phyloP scores from a whole-genome alignment of 1,140 invertebrate genomes.

The Pseudomyrmex flavicornis region DNA sequence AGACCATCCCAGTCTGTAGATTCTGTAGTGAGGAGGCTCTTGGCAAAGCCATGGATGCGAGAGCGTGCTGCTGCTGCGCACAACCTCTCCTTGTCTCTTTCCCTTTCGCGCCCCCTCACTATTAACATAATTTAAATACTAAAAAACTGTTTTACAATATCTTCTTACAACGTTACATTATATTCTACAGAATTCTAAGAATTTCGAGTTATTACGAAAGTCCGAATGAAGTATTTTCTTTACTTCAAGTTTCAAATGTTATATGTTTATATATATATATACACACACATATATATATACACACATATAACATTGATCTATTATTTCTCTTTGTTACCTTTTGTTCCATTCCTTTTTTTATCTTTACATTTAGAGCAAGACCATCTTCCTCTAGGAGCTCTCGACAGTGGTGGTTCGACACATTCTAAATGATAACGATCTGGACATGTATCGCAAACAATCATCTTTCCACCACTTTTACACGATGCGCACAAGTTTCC shows the following conservation, averaged over 20 bases:
- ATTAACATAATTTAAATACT: conserved; percentile 83
- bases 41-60: conserved; percentile 86
- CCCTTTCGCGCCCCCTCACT: conserved; percentile 84
- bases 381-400: conserved; percentile 87
- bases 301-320: no score
- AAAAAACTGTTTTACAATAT: conserved; percentile 74
- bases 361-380: conserved; percentile 86
- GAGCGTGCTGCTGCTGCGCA: conserved; percentile 86
- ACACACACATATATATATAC: no score
- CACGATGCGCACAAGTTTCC: conserved; percentile 75
- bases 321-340: conserved; percentile 50
- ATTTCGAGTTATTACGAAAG: no score
- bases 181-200: no score
- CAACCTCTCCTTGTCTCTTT: conserved; percentile 83
- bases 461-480: conserved; percentile 84
- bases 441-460: conserved; percentile 87
- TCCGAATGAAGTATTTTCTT: not conserved
- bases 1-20: conserved; percentile 84
- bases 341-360: conserved; percentile 77
- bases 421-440: conserved; percentile 87
- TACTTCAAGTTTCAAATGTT: no score
- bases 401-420: conserved; percentile 86
- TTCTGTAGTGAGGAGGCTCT: conserved; percentile 85
- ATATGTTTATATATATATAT: no score
- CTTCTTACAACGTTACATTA: not conserved